phyloP scores from a whole-genome alignment of 64 coral and sea anemone species.

The Platygyra sinensis region DNA sequence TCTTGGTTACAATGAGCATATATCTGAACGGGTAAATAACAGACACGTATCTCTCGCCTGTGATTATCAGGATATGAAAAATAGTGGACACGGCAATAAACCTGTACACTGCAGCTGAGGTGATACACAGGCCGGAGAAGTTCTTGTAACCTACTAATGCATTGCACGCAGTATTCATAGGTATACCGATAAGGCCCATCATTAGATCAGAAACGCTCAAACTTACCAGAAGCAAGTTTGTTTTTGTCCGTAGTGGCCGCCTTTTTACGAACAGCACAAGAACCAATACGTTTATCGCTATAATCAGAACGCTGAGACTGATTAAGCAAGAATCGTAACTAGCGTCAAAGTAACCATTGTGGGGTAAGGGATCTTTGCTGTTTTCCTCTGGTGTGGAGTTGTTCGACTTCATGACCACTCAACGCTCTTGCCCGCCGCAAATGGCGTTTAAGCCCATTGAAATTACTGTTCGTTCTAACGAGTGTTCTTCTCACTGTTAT shows the following conservation, averaged over 20 bases:
- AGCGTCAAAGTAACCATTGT: conserved; percentile 44
- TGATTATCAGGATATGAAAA: conserved; percentile 89
- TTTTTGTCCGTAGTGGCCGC: conserved; percentile 77
- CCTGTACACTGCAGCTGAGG: conserved; percentile 69
- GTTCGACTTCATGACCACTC: background rate
- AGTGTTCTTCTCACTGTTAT: background rate
- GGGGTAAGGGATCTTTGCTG: background rate
- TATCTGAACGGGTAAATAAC: conserved; percentile 91
- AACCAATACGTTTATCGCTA: conserved; percentile 80
- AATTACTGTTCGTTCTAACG: background rate
- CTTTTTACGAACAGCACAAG: conserved; percentile 76
- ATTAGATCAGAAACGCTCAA: conserved; percentile 82
- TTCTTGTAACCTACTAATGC: conserved; percentile 29
- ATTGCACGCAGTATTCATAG: conserved; percentile 76
- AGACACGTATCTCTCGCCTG: conserved; percentile 85
- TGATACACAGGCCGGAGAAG: conserved; percentile 64
- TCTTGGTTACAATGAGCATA: conserved; percentile 73
- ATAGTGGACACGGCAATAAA: conserved; percentile 95
- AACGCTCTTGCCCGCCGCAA: background rate
- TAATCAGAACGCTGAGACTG: conserved; percentile 65
- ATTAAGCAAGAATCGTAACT: conserved; percentile 83
- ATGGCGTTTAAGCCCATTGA: background rate
- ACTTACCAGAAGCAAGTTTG: conserved; percentile 88
- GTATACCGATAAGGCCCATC: conserved; percentile 82
- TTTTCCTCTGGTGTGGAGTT: background rate